Conservation (phyloP, 1,140 invertebrate species). For the Mya arenaria region DNA sequence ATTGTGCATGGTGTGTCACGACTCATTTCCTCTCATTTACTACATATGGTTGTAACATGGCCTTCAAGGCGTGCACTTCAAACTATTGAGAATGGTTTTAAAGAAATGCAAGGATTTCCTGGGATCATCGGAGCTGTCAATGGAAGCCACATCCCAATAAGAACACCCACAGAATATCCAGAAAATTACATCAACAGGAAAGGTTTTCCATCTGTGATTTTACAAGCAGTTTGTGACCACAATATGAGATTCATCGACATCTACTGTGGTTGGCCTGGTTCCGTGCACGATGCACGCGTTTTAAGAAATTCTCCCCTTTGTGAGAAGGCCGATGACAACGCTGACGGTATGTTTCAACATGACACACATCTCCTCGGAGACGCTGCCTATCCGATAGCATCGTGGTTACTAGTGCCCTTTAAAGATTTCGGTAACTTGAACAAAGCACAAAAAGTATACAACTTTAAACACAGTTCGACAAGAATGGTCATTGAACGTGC, state of each 20-base stretch:
- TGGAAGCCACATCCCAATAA: constrained; percentile 32
- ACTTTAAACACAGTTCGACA: constrained; percentile 35
- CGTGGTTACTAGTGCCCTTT: constrained; percentile 4
- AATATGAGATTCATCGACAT: neutral
- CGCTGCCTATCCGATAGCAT: neutral
- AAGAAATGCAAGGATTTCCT: constrained; percentile 15
- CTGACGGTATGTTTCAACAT: neutral
- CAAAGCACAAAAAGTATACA: constrained; percentile 26
- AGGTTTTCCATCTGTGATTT: constrained; percentile 1
- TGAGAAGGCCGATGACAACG: neutral
- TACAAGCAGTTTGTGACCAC: constrained; percentile 41
- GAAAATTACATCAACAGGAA: constrained; percentile 51
- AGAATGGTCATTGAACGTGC: constrained; percentile 14
- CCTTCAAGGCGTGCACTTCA: neutral
- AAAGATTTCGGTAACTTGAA: constrained; percentile 11
- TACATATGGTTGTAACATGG: constrained; percentile 26
- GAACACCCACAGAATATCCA: constrained; percentile 6
- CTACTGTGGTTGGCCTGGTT: constrained; percentile 33
- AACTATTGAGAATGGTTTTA: neutral
- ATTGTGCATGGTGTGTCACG: constrained; percentile 14
- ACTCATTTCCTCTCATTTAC: constrained; percentile 10
- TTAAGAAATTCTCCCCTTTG: constrained; percentile 10
- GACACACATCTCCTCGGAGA: constrained; percentile 14
- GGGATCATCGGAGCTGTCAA: constrained; percentile 25
- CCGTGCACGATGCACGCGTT: constrained; percentile 38